Evolutionary conservation across 1,140 invertebrate species (phyloP).

Genomic region (Sitobion miscanthi): DNA sequence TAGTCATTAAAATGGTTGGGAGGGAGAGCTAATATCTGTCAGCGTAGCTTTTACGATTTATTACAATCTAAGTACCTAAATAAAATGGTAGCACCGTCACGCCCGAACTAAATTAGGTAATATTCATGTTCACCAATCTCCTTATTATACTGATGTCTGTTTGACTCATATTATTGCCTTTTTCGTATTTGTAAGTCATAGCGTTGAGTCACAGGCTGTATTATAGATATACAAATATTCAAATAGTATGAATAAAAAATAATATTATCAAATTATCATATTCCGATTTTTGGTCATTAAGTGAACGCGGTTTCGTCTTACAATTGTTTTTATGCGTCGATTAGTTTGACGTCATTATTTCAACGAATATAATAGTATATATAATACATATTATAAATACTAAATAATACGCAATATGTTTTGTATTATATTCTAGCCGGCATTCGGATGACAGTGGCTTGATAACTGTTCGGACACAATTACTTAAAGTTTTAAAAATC

Average conservation of each 20-base stretch:
- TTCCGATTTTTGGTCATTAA: background rate
- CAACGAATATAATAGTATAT: background rate
- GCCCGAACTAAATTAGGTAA: background rate
- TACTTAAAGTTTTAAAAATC: too few relatives aligned
- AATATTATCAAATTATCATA: background rate
- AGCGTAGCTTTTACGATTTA: background rate
- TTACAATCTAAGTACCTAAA: background rate
- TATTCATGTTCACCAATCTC: background rate
- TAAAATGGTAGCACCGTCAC: background rate
- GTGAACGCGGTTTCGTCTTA: constrained; percentile 86
- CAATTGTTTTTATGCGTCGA: constrained; percentile 67
- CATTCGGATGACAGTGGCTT: background rate
- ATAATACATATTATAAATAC: background rate
- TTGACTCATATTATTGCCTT: background rate
- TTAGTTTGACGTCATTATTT: background rate
- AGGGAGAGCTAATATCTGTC: background rate
- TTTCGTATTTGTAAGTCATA: background rate
- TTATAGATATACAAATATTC: background rate
- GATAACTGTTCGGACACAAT: background rate
- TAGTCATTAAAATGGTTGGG: background rate
- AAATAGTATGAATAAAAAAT: background rate
- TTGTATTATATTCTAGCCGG: background rate
- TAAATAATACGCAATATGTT: background rate
- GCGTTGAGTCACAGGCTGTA: background rate
- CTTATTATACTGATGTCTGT: background rate